phyloP scores from a whole-genome alignment of 2,113 vertebrate genomes.

The Tragelaphus buxtoni region DNA sequence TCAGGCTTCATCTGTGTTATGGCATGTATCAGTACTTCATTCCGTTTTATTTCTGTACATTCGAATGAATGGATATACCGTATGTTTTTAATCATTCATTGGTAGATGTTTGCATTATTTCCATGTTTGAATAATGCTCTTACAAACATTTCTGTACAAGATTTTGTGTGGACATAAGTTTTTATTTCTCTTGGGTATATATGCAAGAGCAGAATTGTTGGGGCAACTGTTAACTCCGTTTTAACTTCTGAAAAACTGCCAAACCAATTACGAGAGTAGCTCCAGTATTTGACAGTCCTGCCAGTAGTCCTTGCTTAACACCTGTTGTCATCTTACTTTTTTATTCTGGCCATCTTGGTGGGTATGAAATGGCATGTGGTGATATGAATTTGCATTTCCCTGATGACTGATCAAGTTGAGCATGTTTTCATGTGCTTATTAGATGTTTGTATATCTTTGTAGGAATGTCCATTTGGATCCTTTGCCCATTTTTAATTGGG shows the following conservation, averaged over 20 bases:
- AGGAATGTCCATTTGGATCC: not conserved
- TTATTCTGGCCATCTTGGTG: not conserved
- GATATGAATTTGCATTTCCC: not conserved
- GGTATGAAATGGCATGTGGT: not conserved
- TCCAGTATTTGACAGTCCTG: not conserved
- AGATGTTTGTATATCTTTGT: not conserved
- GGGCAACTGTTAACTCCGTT: not conserved
- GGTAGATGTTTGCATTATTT: not conserved
- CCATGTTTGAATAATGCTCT: not conserved
- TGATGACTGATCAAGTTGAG: not conserved
- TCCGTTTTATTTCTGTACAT: not conserved
- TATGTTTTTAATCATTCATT: not conserved
- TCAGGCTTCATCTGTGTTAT: not conserved
- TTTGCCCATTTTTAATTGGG: not conserved
- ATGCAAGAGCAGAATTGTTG: not conserved
- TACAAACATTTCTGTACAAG: not conserved
- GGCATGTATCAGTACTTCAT: not conserved
- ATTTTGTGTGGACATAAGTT: not conserved
- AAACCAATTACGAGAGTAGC: not conserved
- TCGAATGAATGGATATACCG: not conserved
- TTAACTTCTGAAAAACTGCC: not conserved
- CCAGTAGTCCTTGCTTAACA: not conserved
- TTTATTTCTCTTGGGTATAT: constrained; percentile 1
- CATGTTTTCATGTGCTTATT: not conserved
- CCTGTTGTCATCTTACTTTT: not conserved